These are phyloP conservation scores for Daboia siamensis DNA, from an alignment of 2,113 vertebrate species.

Conservation along the genomic window DNA sequence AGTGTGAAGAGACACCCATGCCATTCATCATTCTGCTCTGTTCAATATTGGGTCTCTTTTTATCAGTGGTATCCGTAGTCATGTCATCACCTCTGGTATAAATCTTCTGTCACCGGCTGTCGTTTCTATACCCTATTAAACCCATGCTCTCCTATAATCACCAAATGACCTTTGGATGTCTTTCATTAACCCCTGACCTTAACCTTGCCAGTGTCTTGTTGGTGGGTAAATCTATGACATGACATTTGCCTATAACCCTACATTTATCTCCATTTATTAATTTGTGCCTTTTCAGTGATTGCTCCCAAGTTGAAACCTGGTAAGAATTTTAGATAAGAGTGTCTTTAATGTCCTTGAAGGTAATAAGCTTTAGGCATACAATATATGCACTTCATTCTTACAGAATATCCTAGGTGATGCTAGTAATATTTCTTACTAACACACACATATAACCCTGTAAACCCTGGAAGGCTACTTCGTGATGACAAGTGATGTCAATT, in stretches of 20 bases:
- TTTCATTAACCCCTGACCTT: constrained; percentile 94
- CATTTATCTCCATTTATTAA: constrained; percentile 77
- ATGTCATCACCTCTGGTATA: constrained; percentile 88
- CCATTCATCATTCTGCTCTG: constrained; percentile 88
- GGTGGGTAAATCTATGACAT: constrained; percentile 81
- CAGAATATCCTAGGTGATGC: background rate
- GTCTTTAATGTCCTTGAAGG: constrained; percentile 60
- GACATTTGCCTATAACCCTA: constrained; percentile 77
- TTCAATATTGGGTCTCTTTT: constrained; percentile 85
- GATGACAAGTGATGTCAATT: constrained; percentile 35
- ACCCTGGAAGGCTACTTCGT: constrained; percentile 16
- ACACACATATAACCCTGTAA: background rate
- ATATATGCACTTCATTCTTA: constrained; percentile 60
- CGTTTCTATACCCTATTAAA: constrained; percentile 83
- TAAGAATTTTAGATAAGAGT: constrained; percentile 61
- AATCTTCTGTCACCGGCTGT: constrained; percentile 88
- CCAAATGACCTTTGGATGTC: constrained; percentile 84
- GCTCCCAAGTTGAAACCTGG: constrained; percentile 65
- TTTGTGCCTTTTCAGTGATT: constrained; percentile 59
- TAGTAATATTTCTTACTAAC: background rate
- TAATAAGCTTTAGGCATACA: constrained; percentile 62
- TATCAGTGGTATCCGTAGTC: constrained; percentile 90
- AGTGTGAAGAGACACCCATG: constrained; percentile 82
- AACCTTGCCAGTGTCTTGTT: constrained; percentile 77
- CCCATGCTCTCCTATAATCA: constrained; percentile 83